Conservation (phyloP, 30 jellyfish, hydroid and myxozoan genomes). For the Pseudorhiza aurosa region DNA sequence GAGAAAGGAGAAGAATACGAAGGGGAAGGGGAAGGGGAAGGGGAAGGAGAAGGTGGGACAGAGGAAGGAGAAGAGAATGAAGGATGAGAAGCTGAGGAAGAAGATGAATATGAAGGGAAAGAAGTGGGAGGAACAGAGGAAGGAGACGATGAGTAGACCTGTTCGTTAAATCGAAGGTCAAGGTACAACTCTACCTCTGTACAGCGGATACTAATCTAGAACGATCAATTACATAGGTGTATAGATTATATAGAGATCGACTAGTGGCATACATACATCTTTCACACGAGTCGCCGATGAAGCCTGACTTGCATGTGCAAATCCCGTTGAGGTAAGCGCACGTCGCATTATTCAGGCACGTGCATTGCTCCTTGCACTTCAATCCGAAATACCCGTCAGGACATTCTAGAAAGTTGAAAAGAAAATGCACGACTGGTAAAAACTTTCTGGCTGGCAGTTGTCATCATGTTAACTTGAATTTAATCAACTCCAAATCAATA, state of each 20-base stretch:
- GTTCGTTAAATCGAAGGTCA: too few relatives aligned
- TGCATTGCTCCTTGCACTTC: constrained; percentile 55
- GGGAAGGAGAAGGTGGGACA: background rate
- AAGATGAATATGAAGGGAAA: too few relatives aligned
- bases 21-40: background rate
- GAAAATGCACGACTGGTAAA: background rate
- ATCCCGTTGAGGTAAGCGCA: constrained; percentile 75
- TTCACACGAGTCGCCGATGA: constrained; percentile 53
- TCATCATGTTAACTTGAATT: too few relatives aligned
- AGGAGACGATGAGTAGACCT: background rate
- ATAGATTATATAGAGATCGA: too few relatives aligned
- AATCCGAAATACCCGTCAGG: constrained; percentile 52
- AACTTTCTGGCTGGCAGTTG: too few relatives aligned
- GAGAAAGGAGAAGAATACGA: too few relatives aligned
- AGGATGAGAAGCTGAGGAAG: too few relatives aligned
- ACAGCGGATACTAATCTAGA: too few relatives aligned
- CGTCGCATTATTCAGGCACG: constrained; percentile 70
- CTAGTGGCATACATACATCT: constrained; percentile 14
- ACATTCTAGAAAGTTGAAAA: constrained; percentile 47
- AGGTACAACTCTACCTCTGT: too few relatives aligned
- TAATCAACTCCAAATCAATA: too few relatives aligned
- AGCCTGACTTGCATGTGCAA: constrained; percentile 74
- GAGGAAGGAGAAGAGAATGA: background rate
- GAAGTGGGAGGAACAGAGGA: background rate
- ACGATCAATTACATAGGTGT: too few relatives aligned